Base-by-base conservation (phyloP, 2,797 vertebrate genomes). In the Zalophus californianus region DNA sequence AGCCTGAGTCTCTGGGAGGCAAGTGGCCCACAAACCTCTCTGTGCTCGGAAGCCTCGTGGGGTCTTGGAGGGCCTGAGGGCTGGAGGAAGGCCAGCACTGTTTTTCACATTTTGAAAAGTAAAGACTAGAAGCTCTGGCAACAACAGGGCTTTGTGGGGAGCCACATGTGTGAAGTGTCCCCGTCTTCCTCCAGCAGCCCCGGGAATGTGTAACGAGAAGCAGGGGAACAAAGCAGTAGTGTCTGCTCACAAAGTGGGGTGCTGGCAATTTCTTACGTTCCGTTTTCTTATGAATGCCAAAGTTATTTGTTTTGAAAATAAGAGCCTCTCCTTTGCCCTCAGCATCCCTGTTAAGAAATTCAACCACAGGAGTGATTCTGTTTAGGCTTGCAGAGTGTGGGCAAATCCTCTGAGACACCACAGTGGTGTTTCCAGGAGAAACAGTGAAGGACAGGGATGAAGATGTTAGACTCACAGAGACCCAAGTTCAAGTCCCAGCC, bases 271-370 rank as follows among this genome's bases (percentile, higher is more conserved):
- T 29, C 14, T 89, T 27, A 13, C 23, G 62, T n/a, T 41, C 58
- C 29, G 0, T 60, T 48, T 50, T 73, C 54, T 48, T 32, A 56
- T 5, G 66, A 90, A 94, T 92, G 96, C 86, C 91, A 60, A 35
- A 92, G 85, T 58, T 84, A 70, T 93, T 88, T 96, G 95, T 96
- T 97, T 94, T 88, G 86, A 70, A 95, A 97, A 72, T 25, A 85
- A 35, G 87, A 41, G 84, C 85, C 93, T 93, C 94, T 93, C 95
- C 97, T 96, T 82, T 86, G 91, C 94, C 72, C 64, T 72, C 52
- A 90, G 73, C 88, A 77, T n/a, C 87, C 62, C 79, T 35, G 50
- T 58, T 41, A 66, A 89, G 93, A 97, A 56, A 92, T 14, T 38
- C 77, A 91, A 90, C 56, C 93, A 14, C 50, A 80, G 68, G 88